phyloP scores from a whole-genome alignment of 2,797 vertebrate genomes.

The Acropternis orthonyx region DNA sequence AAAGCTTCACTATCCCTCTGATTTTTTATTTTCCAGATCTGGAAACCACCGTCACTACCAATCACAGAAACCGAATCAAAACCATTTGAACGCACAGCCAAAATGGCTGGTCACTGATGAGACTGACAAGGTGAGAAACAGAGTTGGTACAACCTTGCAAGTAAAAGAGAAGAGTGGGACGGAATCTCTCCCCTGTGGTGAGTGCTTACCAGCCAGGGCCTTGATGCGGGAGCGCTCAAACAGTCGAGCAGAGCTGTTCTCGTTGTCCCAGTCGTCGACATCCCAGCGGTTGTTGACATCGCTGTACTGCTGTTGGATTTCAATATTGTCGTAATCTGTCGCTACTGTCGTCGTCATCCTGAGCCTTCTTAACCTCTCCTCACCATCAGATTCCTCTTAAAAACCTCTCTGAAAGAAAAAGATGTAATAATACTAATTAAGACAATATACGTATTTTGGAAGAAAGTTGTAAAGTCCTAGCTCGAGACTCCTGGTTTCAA shows the following conservation, averaged over 20 bases:
- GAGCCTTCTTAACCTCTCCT: slow-evolving; percentile 74
- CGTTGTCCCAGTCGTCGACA: slow-evolving; percentile 95
- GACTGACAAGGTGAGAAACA: not conserved
- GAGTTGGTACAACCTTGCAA: not conserved
- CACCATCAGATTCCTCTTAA: slow-evolving; percentile 83
- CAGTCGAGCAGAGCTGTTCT: slow-evolving; percentile 94
- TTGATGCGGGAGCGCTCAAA: slow-evolving; percentile 97
- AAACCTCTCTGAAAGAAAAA: slow-evolving; percentile 72
- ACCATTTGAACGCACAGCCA: not conserved
- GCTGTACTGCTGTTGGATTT: slow-evolving; percentile 94
- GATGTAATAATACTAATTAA: not conserved
- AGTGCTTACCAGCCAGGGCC: slow-evolving; percentile 88
- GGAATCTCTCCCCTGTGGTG: not conserved
- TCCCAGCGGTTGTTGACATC: slow-evolving; percentile 99
- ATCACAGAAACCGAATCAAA: not conserved
- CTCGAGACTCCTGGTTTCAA: not conserved
- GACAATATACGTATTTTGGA: accelerated
- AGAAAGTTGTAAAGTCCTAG: not conserved
- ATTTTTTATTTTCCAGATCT: not conserved
- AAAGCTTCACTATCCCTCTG: not conserved
- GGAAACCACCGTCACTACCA: not conserved
- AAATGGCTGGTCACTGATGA: not conserved
- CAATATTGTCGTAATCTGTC: slow-evolving; percentile 93
- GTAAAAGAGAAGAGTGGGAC: accelerated
- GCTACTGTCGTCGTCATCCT: slow-evolving; percentile 93